phyloP scores from a whole-genome alignment of 2,888 invertebrate genomes.

The Bugulina stolonifera region DNA sequence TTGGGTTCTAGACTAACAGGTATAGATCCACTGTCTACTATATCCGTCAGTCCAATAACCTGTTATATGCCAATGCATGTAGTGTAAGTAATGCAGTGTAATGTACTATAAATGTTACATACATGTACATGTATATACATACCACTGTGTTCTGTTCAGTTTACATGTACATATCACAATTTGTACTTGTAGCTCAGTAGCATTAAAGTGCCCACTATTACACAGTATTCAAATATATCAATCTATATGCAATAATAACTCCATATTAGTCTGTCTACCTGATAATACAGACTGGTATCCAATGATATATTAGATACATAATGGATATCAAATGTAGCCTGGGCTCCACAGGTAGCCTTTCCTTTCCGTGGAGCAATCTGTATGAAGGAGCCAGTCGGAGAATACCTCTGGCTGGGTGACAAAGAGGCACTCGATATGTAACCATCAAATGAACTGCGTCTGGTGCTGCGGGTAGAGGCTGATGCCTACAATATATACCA shows the following conservation, averaged over 20 bases:
- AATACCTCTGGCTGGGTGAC: background rate
- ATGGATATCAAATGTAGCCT: slow-evolving; percentile 8
- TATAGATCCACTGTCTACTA: background rate
- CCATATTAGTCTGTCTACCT: too few relatives aligned
- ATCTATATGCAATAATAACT: too few relatives aligned
- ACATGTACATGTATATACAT: background rate
- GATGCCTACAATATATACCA: background rate
- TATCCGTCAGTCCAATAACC: slow-evolving; percentile 22
- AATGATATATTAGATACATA: background rate
- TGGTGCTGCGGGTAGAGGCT: background rate
- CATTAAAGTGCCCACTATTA: too few relatives aligned
- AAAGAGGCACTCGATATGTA: background rate
- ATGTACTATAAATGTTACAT: background rate
- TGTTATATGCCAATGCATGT: background rate
- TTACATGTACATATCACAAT: too few relatives aligned
- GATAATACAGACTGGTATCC: background rate
- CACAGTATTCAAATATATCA: too few relatives aligned
- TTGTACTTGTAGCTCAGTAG: too few relatives aligned
- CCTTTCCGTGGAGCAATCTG: background rate
- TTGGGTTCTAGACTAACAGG: slow-evolving; percentile 19
- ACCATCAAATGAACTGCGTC: background rate
- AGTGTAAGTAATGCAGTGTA: background rate
- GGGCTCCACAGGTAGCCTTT: background rate
- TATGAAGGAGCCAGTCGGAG: slow-evolving; percentile 12
- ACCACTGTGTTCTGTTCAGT: too few relatives aligned